Evolutionary conservation across 2,113 vertebrate genomes (phyloP).

Genomic region (Alectura lathami): DNA sequence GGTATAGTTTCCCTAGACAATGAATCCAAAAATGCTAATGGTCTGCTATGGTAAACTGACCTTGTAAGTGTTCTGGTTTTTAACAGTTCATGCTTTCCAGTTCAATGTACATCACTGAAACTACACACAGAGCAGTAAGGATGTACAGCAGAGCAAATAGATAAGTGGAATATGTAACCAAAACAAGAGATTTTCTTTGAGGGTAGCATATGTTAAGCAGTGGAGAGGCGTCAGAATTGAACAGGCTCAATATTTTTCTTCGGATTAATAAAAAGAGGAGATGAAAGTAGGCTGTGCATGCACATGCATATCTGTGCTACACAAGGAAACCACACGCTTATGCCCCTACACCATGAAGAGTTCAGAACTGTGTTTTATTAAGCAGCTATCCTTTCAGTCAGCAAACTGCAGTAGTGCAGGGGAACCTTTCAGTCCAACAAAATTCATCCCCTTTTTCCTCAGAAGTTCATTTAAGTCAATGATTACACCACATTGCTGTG

Average conservation of each 20-base stretch:
- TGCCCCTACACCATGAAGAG: not conserved
- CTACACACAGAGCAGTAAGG: not conserved
- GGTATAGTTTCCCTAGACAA: not conserved
- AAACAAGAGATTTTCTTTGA: not conserved
- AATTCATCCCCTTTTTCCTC: not conserved
- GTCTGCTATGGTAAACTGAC: not conserved
- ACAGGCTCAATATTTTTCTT: not conserved
- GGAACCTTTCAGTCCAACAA: fast-evolving
- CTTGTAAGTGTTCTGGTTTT: not conserved
- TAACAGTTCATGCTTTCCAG: not conserved
- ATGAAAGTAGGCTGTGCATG: not conserved
- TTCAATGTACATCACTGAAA: not conserved
- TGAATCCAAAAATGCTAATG: not conserved
- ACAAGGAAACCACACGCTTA: not conserved
- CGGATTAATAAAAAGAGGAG: not conserved
- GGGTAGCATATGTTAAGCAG: not conserved
- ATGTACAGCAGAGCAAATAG: not conserved
- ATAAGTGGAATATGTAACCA: not conserved
- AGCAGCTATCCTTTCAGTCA: not conserved
- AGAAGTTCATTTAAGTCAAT: not conserved
- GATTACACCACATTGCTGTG: not conserved
- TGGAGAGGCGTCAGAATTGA: not conserved
- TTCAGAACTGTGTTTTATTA: not conserved
- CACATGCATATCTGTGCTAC: fast-evolving
- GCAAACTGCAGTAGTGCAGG: not conserved